Evolutionary conservation across 2,888 invertebrate species (phyloP).

Genomic region (Tenthredo livida): DNA sequence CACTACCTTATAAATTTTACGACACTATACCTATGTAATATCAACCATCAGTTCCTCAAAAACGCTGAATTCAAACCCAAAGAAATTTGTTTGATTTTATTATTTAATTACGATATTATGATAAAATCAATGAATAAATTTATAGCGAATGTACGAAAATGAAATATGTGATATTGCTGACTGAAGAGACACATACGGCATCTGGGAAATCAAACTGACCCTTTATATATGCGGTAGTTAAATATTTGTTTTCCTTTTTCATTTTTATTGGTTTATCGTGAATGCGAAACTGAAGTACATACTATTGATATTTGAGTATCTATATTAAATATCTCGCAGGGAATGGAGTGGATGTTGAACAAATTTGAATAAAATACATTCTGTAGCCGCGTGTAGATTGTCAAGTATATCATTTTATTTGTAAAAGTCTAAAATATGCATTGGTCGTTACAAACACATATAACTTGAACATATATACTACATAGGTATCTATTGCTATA

Average conservation of each 20-base stretch:
- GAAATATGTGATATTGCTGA: slow-evolving; percentile 4
- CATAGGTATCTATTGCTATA: too few relatives aligned
- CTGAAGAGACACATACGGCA: not conserved
- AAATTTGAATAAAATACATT: not conserved
- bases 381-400: not conserved
- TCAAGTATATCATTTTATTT: slow-evolving; percentile 27
- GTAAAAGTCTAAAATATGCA: slow-evolving; percentile 13
- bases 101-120: not conserved
- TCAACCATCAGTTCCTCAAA: not conserved
- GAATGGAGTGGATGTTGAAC: not conserved
- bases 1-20: not conserved
- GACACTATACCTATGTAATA: not conserved
- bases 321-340: not conserved
- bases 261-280: not conserved
- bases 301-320: not conserved
- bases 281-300: not conserved
- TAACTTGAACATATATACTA: too few relatives aligned
- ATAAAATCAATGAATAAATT: not conserved
- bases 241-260: slow-evolving; percentile 1
- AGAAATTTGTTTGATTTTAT: not conserved
- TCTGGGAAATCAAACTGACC: slow-evolving; percentile 15
- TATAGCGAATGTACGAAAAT: not conserved
- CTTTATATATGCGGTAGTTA: not conserved
- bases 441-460: slow-evolving; percentile 14
- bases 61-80: not conserved